phyloP scores from a whole-genome alignment of 2,888 invertebrate species.

The Ypsolopha scabrella region DNA sequence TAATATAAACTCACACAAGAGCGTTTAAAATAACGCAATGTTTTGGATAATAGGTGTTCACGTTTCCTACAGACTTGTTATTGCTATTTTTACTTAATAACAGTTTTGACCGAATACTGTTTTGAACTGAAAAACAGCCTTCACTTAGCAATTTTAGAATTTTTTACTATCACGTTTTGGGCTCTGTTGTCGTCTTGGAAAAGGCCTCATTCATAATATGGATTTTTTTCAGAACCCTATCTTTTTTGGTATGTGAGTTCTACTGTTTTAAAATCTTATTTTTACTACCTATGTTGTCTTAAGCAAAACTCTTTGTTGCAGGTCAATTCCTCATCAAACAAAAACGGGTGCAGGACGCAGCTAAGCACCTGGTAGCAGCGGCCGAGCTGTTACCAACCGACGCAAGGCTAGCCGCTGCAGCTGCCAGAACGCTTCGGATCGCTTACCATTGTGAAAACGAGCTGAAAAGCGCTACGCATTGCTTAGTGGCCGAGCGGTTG shows the following conservation, averaged over 20 bases:
- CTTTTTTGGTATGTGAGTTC: no score
- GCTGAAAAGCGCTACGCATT: slow-evolving; percentile 40
- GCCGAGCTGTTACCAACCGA: slow-evolving; percentile 83
- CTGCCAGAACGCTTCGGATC: slow-evolving; percentile 89
- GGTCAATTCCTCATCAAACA: slow-evolving; percentile 90
- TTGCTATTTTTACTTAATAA: neutral
- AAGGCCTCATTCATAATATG: no score
- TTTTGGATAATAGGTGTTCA: neutral
- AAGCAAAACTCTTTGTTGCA: slow-evolving; percentile 38
- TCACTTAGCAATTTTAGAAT: no score
- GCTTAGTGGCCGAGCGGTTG: slow-evolving; percentile 87
- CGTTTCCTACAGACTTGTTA: neutral
- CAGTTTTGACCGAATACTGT: neutral
- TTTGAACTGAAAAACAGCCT: no score
- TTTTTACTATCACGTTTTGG: no score
- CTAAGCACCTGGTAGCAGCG: slow-evolving; percentile 82
- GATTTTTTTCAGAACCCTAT: no score
- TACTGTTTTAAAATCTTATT: neutral
- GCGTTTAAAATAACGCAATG: neutral
- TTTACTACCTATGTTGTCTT: no score
- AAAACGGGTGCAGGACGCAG: slow-evolving; percentile 84
- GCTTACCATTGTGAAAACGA: slow-evolving; percentile 54
- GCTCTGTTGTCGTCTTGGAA: no score
- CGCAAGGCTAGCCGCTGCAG: slow-evolving; percentile 86
- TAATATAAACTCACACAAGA: neutral